These are phyloP conservation scores for Rapana venosa DNA, from an alignment of 2,888 invertebrate genomes.

Conservation along the genomic window DNA sequence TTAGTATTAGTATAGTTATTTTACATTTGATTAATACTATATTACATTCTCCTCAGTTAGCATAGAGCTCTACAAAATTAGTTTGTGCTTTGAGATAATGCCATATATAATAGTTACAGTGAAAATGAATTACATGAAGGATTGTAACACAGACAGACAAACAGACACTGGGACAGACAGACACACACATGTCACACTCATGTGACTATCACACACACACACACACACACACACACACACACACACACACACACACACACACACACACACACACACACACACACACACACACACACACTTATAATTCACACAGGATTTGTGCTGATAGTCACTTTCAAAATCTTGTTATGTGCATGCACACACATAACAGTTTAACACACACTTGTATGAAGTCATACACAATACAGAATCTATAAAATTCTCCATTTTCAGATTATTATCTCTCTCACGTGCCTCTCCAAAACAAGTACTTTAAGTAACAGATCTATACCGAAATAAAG, in stretches of 20 bases:
- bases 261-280: slow-evolving; percentile 18
- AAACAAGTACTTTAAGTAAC: too few relatives aligned
- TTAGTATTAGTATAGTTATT: too few relatives aligned
- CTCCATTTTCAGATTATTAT: not conserved
- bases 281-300: slow-evolving; percentile 4
- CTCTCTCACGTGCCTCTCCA: not conserved
- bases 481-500: too few relatives aligned
- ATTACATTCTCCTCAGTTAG: too few relatives aligned
- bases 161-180: not conserved
- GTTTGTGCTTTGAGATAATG: too few relatives aligned
- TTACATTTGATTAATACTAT: too few relatives aligned
- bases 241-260: slow-evolving; percentile 18
- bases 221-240: slow-evolving; percentile 1
- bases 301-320: not conserved
- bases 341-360: too few relatives aligned
- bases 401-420: not conserved
- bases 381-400: not conserved
- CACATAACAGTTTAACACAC: too few relatives aligned
- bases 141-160: not conserved
- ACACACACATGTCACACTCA: not conserved
- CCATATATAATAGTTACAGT: too few relatives aligned
- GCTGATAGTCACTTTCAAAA: not conserved
- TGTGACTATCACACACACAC: slow-evolving; percentile 9
- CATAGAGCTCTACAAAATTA: too few relatives aligned
- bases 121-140: too few relatives aligned